Evolutionary conservation across 2,113 vertebrate genomes (phyloP), one percentile per base, ranked within the genome.

Genomic region (Pholis gunnellus): DNA sequence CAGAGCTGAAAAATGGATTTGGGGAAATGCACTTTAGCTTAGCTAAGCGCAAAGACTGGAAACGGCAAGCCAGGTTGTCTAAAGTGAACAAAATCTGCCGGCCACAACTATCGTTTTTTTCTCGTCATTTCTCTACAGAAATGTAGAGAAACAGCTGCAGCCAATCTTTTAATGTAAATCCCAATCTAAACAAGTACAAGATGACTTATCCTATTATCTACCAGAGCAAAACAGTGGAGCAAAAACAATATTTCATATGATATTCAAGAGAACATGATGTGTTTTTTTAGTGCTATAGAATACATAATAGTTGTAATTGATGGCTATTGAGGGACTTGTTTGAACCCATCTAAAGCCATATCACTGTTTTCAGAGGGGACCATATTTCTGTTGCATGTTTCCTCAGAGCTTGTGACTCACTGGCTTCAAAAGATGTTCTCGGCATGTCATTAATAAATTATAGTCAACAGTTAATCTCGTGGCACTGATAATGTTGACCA

Each of bases 361-460:
- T 56, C 14, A 25, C 22, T 34, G 54, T 46, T 44, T n/a, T 48
- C 22, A 70, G 13, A 67, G 13, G 36, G 11, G 57, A 54, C 34
- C 27, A 34, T 52, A 36, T 64, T 27, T 78, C 22, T 13, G 29
- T 67, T 44, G 13, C 20, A 78, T 70, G 25, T 78, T 67, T 88
- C 56, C 57, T 44, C 11, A 50, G n/a, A 71, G 54, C 64, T 72
- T 79, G 66, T 85, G 82, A 82, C 61, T 71, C 57, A 22, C 48
- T 17, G 61, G 72, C 77, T 85, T 87, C 74, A 90, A 87, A 88
- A 66, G 38, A 79, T 63, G 73, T 70, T 89, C 38, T 71, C 44
- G 46, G 20, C 10, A 54, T 56, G 36, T 78, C 15, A 25, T 31
- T 46, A 73, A 27, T 71, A 83, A 86, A 78, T 80, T 31, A 63